Percentiles rank a stretch among this genome's conserved stretches.
phyloP scores from a whole-genome alignment of 2,113 vertebrate genomes.

The Peromyscus maniculatus region DNA sequence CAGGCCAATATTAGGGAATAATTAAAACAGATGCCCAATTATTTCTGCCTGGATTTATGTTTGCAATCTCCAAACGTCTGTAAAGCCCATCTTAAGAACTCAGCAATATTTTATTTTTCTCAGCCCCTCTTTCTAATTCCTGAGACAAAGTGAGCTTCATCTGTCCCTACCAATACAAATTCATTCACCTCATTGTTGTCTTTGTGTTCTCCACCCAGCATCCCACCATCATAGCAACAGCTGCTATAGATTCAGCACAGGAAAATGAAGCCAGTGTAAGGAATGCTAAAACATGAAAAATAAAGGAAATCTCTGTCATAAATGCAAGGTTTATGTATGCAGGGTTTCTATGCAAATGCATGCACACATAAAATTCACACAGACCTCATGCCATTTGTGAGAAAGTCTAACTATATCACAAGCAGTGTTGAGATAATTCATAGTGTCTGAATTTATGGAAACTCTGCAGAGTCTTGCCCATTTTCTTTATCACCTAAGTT shows the following conservation, averaged over 20 bases:
- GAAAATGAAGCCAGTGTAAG: not conserved
- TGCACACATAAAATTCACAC: not conserved
- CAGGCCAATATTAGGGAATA: not conserved
- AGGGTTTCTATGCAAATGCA: not conserved
- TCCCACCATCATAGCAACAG: not conserved
- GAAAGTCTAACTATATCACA: not conserved
- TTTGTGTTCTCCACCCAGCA: not conserved
- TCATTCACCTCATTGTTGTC: not conserved
- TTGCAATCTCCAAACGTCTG: not conserved
- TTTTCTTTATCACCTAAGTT: slow-evolving; percentile 4
- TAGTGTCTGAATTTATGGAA: not conserved
- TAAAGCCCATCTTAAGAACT: not conserved
- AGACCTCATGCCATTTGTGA: not conserved
- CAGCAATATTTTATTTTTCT: not conserved
- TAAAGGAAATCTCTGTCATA: not conserved
- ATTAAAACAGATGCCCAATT: not conserved
- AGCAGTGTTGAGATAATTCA: not conserved
- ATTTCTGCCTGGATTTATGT: not conserved
- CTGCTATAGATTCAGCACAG: not conserved
- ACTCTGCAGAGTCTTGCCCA: not conserved
- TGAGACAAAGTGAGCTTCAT: not conserved
- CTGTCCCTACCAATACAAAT: not conserved
- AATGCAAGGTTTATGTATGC: not conserved
- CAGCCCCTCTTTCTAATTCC: not conserved
- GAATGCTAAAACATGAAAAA: not conserved